These are phyloP conservation scores for Hydraecia micacea DNA, from an alignment of 2,888 invertebrate genomes.

Conservation along the genomic window DNA sequence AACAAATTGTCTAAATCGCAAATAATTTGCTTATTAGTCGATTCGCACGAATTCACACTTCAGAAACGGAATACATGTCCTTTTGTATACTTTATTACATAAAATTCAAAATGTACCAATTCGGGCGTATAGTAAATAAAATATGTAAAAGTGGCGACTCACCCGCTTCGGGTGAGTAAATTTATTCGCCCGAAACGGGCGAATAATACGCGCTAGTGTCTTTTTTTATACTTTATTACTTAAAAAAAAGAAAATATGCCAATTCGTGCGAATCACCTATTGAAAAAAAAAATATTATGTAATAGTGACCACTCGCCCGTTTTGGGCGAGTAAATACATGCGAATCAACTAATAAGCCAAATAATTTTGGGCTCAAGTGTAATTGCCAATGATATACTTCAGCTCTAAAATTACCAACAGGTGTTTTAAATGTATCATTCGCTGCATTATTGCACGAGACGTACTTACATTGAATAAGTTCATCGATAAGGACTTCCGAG, in stretches of 20 bases:
- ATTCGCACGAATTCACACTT: too few species aligned
- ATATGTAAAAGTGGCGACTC: too few species aligned
- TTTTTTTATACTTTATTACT: neutral
- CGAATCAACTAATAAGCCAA: neutral
- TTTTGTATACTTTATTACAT: too few species aligned
- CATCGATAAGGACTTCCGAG: slow-evolving; percentile 48
- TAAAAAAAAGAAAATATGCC: neutral
- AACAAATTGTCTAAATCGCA: neutral
- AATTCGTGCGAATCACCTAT: neutral
- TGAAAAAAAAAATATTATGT: neutral
- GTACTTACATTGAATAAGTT: slow-evolving; percentile 49
- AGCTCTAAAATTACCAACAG: slow-evolving; percentile 9
- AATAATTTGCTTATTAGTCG: neutral
- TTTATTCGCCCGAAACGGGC: neutral
- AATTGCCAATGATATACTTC: neutral
- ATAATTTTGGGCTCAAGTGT: neutral
- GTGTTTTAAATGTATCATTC: slow-evolving; percentile 27
- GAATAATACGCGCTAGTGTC: neutral
- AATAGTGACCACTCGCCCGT: neutral
- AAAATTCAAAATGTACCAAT: too few species aligned
- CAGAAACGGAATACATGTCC: too few species aligned
- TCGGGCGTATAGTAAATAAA: too few species aligned
- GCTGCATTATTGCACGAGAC: slow-evolving; percentile 16
- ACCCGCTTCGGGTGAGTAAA: too few species aligned
- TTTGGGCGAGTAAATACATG: neutral